Evolutionary conservation across 2,888 invertebrate species (phyloP).

Genomic region (Tetrapedia diversipes): DNA sequence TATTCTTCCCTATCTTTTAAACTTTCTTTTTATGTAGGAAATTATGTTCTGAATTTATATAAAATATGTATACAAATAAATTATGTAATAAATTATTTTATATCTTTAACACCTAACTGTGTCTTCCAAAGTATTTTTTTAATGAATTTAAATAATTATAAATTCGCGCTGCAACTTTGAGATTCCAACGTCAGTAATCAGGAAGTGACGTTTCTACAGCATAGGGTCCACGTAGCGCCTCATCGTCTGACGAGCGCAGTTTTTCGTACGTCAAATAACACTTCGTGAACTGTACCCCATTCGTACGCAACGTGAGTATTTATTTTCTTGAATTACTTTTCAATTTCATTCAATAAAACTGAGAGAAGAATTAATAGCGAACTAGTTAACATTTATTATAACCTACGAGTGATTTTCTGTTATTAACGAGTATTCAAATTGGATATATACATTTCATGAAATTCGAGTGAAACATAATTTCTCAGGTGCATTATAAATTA

Average conservation of each 20-base stretch:
- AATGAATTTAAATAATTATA: neutral
- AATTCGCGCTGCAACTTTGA: slow-evolving; percentile 8
- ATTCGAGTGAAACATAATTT: neutral
- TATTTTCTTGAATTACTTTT: slow-evolving; percentile 4
- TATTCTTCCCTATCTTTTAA: neutral
- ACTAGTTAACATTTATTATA: neutral
- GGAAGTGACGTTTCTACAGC: slow-evolving; percentile 75
- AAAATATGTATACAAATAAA: neutral
- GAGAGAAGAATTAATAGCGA: neutral
- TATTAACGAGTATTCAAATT: slow-evolving; percentile 1
- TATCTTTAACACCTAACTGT: no score
- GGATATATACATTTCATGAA: neutral
- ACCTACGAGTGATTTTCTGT: slow-evolving; percentile 26
- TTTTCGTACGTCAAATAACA: slow-evolving; percentile 67
- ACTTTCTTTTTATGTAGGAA: neutral
- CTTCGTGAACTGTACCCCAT: slow-evolving; percentile 56
- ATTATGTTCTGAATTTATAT: neutral
- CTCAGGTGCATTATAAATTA: neutral
- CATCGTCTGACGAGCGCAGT: slow-evolving; percentile 49
- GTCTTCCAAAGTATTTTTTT: neutral
- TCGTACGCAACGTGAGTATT: slow-evolving; percentile 61
- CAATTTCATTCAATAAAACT: neutral
- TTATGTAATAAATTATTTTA: neutral
- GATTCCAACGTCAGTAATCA: slow-evolving; percentile 70
- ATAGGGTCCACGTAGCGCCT: slow-evolving; percentile 76